Percentiles rank a stretch among this genome's conserved stretches.
These are phyloP conservation scores for Torymus tubicola DNA, from an alignment of 2,888 invertebrate species.

Conservation along the genomic window DNA sequence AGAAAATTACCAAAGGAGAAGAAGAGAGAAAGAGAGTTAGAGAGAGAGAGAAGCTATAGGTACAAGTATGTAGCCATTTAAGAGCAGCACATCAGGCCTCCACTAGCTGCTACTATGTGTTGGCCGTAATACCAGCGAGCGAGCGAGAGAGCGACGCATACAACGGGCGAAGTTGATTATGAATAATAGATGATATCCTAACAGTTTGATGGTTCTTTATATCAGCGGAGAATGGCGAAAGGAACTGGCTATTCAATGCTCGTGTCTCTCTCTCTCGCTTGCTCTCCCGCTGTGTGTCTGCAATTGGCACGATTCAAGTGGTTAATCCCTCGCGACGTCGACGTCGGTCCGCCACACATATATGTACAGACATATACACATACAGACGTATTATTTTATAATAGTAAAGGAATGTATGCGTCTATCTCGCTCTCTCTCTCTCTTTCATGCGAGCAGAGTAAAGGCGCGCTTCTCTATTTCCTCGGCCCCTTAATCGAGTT, in stretches of 20 bases:
- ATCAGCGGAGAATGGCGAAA: conserved; percentile 42
- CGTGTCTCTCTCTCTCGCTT: no score
- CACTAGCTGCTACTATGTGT: background rate
- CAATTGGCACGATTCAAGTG: conserved; percentile 51
- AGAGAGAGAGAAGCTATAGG: no score
- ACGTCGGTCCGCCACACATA: no score
- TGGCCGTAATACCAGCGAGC: conserved; percentile 23
- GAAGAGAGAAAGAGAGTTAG: no score
- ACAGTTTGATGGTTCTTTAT: conserved; percentile 50
- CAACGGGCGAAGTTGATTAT: conserved; percentile 39
- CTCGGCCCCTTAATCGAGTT: conserved; percentile 16
- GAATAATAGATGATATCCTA: conserved; percentile 56
- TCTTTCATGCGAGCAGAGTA: background rate
- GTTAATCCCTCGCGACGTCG: conserved; percentile 37
- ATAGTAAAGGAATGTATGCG: conserved; percentile 24
- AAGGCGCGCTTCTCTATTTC: conserved; percentile 7
- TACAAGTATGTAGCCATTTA: no score
- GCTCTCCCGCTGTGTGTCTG: conserved; percentile 4
- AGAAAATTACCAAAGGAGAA: no score
- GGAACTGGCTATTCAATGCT: conserved; percentile 36
- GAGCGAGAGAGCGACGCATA: background rate
- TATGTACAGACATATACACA: background rate
- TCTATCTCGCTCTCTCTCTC: conserved; percentile 20
- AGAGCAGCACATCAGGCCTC: no score
- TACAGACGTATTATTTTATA: conserved; percentile 28